Percentiles rank a stretch among this genome's conserved stretches.
These are phyloP conservation scores for Pterocles burchelli DNA, from an alignment of 2,113 vertebrate genomes.

Conservation along the genomic window DNA sequence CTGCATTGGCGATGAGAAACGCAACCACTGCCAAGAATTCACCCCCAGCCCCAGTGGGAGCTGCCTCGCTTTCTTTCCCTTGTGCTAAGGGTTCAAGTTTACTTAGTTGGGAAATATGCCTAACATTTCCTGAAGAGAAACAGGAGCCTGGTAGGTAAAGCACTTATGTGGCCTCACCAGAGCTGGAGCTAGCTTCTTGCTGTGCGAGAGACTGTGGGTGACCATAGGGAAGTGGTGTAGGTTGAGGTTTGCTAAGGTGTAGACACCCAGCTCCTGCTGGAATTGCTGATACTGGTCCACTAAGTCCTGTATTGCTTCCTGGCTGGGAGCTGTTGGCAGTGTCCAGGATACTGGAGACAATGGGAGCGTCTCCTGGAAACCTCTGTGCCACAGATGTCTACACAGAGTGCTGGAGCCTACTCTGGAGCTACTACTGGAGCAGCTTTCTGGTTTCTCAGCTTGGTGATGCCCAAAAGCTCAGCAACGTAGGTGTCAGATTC, in stretches of 20 bases:
- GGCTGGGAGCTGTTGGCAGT: background rate
- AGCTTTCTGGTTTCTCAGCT: background rate
- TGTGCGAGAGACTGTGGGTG: background rate
- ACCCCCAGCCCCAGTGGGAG: slow-evolving; percentile 30
- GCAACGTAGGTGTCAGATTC: background rate
- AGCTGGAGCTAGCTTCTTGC: background rate
- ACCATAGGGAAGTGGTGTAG: background rate
- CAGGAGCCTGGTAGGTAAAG: background rate
- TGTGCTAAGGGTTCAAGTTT: slow-evolving; percentile 35
- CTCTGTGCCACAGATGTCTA: background rate
- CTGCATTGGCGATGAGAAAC: slow-evolving; percentile 42
- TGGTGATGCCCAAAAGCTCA: rapidly evolving
- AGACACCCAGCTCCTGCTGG: background rate
- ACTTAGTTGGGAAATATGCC: slow-evolving; percentile 15
- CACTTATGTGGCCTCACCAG: rapidly evolving
- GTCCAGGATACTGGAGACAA: background rate
- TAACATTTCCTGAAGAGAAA: slow-evolving; percentile 21
- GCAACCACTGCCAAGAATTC: slow-evolving; percentile 24
- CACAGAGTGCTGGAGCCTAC: background rate
- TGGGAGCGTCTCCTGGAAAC: background rate
- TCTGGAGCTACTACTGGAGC: no score
- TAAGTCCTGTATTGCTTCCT: background rate
- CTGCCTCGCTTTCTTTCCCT: slow-evolving; percentile 7
- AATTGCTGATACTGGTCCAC: background rate
- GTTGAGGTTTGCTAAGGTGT: background rate